A percentile compares a stretch with the other conserved stretches of the same genome.
Evolutionary conservation across 2,888 invertebrate genomes (phyloP).

Genomic region (Resseliella maxima): DNA sequence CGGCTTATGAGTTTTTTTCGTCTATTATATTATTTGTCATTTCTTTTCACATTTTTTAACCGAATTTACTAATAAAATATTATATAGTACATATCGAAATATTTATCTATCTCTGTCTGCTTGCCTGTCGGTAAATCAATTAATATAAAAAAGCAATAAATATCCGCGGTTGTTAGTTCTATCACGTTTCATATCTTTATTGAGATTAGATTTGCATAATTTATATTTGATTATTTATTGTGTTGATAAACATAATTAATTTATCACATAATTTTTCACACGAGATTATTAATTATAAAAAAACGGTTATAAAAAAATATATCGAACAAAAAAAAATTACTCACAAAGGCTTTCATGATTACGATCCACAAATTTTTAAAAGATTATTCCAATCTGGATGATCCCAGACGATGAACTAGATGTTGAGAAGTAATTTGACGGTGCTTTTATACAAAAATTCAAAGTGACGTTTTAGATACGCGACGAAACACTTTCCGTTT

Average conservation of each 20-base stretch:
- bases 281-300: neutral
- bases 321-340: neutral
- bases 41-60: too few species aligned
- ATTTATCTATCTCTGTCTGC: too few species aligned
- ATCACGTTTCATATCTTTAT: neutral
- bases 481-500: conserved; percentile 38
- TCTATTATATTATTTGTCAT: too few species aligned
- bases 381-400: conserved; percentile 47
- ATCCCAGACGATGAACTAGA: conserved; percentile 56
- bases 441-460: conserved; percentile 56
- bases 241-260: neutral
- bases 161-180: too few species aligned
- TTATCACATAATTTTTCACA: neutral
- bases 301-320: neutral
- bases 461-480: neutral
- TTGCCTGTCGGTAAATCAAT: too few species aligned
- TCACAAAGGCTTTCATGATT: conserved; percentile 54
- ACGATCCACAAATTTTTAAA: conserved; percentile 5
- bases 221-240: neutral
- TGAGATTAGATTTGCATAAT: neutral
- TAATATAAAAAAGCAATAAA: too few species aligned
- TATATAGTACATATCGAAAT: too few species aligned
- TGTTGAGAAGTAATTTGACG: conserved; percentile 52
- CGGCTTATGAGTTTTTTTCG: too few species aligned
- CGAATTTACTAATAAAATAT: too few species aligned